phyloP scores from a whole-genome alignment of 2,888 invertebrate species.

The Resseliella maxima region DNA sequence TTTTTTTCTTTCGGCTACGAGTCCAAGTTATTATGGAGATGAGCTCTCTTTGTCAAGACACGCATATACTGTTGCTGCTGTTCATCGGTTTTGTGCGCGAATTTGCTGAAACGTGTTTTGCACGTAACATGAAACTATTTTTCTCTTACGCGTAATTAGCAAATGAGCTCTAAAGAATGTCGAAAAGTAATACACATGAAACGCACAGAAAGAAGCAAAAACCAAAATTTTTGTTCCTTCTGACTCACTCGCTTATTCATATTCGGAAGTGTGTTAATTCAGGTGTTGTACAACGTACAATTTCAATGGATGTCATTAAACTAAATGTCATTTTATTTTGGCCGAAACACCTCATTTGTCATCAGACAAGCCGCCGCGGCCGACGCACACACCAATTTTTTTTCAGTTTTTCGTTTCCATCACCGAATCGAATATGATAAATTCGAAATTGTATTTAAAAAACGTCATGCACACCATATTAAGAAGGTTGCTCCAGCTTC shows the following conservation, averaged over 20 bases:
- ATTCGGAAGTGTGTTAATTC: not conserved
- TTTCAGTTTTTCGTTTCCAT: not conserved
- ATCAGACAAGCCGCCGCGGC: not conserved
- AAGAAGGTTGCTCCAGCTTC: not conserved
- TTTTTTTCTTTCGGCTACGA: not conserved
- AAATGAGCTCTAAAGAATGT: not conserved
- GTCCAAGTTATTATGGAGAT: not conserved
- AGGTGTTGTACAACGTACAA: not conserved
- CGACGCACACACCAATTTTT: not conserved
- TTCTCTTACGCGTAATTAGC: conserved; percentile 15
- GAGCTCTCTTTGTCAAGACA: not conserved
- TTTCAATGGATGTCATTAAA: not conserved
- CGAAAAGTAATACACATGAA: too few species aligned
- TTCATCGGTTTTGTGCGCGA: not conserved
- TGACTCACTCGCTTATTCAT: not conserved
- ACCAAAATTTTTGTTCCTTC: too few species aligned
- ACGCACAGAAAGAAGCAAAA: not conserved
- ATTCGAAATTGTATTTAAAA: not conserved
- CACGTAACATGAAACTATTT: not conserved
- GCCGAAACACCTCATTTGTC: conserved; percentile 16
- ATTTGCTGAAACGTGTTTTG: not conserved
- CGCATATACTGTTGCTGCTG: not conserved
- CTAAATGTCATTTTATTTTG: not conserved
- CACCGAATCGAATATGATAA: too few species aligned
- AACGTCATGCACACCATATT: conserved; percentile 40